Evolutionary conservation across 1,140 invertebrate genomes (phyloP), one percentile per base, ranked within the genome.

Genomic region (Orchesella cincta): DNA sequence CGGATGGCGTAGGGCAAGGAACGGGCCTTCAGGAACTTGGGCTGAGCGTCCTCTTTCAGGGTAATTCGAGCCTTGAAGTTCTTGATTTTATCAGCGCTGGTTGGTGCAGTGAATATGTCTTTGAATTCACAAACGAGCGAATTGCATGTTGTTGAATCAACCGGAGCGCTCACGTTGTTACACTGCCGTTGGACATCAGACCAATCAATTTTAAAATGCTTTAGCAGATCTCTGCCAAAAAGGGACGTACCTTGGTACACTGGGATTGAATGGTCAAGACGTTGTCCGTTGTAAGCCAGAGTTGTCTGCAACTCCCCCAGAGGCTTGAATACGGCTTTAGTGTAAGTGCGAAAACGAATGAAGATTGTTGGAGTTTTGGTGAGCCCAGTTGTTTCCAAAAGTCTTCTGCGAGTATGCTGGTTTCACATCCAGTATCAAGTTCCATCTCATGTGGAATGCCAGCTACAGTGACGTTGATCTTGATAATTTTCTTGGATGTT

Each of bases 361-460:
- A 5, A 8, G 71, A 14, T 29, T 29, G 36, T 18, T 36, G 23
- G 3, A 73, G 29, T 18, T 36, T 26, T 28, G 71, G 71, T 39
- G 71, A 14, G 14, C 36, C 36, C 71, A 73, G 26, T 73, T 73
- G 2, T 23, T 46, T 36, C 71, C 71, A 73, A 35, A 73, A 73
- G 12, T 36, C 2, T 3, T 51, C 71, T 26, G 14, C 18, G 29
- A 73, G 14, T 20, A 73, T 36, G 16, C 14, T 39, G 8, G 18
- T 28, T 51, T 73, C 8, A 51, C 71, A 73, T 5, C 34, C 71
- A 14, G 71, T n/a, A 29, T 73, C 71, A 12, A 14, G 46, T 51
- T 73, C 71, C 71, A 73, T 73, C 23, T 46, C 36, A 51, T 73
- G 71, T 23, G 12, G 71, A 31, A 73, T 23, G 3, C 71, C 71